Base-by-base conservation (phyloP, 2,888 invertebrate species). In the Epistrophella euchroma region DNA sequence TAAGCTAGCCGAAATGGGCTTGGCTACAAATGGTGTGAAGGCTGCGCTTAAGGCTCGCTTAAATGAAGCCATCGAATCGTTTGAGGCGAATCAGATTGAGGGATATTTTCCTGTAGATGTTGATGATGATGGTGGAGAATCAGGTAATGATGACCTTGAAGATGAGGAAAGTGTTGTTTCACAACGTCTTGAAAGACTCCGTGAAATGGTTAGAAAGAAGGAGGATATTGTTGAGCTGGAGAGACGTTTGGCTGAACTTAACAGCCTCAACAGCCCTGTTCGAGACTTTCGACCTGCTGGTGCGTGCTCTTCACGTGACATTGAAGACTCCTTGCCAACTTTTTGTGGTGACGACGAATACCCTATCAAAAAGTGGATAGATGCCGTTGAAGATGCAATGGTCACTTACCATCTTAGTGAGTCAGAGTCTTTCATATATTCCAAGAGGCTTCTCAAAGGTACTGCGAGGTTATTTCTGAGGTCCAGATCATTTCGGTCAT, bases 301-400 rank as follows among this genome's bases (percentile, higher is more conserved):
- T 50, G 22, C 50, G 2, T 11, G 6, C 13, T 50, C 50, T 11
- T 50, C 50, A 25, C 50, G 50, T 25, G 72, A 72, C n/a, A 64
- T 79, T 35, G 72, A 72, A 37, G 72, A 79, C 13, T 66, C 56
- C 5, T 15, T 73, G 4, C 64, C 58, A n/a, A 60, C 13, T 7
- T 80, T 80, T 43, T 50, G 22, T 15, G 68, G 68, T 2, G 60
- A 74, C 13, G 80, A 80, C 10, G 55, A 45, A 5, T 80, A 28
- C n/a, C 52, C 60, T 0, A 28, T 80, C 4, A 56, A 35, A 11
- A 72, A 47, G n/a, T 73, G 68, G 79, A 58, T 80, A 6, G 50
- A 68, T 5, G 47, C 15, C 32, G 60, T 79, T 3, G 72, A 79
- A 32, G 79, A 79, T 25, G 15, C 58, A 68, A 17, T 58, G 40